phyloP scores from a whole-genome alignment of 2,113 vertebrate genomes.

The Danionella cerebrum region DNA sequence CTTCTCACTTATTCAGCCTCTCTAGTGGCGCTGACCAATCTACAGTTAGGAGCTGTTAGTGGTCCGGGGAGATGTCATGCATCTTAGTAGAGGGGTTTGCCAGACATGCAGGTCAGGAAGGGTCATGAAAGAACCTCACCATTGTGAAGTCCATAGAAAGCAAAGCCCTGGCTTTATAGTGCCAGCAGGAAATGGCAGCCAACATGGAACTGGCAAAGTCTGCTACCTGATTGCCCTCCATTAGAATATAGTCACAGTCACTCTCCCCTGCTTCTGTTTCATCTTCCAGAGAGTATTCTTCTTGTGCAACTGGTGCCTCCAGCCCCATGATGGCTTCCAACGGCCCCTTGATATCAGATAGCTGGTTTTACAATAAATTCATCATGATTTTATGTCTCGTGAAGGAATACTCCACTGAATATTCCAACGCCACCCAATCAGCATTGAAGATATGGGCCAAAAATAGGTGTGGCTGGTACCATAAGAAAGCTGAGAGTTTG shows the following conservation, averaged over 20 bases:
- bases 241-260: conserved; percentile 63
- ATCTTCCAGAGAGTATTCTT: conserved; percentile 44
- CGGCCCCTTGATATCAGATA: conserved; percentile 52
- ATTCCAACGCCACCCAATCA: no score
- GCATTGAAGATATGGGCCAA: no score
- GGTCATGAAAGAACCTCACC: conserved; percentile 56
- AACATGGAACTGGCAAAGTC: conserved; percentile 78
- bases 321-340: conserved; percentile 49
- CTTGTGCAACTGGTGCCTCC: conserved; percentile 40
- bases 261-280: conserved; percentile 43
- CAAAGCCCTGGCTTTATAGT: conserved; percentile 70
- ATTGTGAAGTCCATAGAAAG: conserved; percentile 65
- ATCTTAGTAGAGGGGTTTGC: neutral
- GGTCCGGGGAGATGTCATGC: neutral
- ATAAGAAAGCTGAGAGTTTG: no score
- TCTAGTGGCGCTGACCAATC: neutral
- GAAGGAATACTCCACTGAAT: no score
- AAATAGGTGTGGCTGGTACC: no score
- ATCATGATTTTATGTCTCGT: conserved; percentile 24
- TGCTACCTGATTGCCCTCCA: conserved; percentile 77
- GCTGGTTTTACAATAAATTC: conserved; percentile 57
- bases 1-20: neutral
- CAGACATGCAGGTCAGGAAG: neutral
- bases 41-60: neutral
- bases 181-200: conserved; percentile 79